These are phyloP conservation scores for Leptobrachium ailaonicum DNA, from an alignment of 2,113 vertebrate genomes.

Conservation along the genomic window DNA sequence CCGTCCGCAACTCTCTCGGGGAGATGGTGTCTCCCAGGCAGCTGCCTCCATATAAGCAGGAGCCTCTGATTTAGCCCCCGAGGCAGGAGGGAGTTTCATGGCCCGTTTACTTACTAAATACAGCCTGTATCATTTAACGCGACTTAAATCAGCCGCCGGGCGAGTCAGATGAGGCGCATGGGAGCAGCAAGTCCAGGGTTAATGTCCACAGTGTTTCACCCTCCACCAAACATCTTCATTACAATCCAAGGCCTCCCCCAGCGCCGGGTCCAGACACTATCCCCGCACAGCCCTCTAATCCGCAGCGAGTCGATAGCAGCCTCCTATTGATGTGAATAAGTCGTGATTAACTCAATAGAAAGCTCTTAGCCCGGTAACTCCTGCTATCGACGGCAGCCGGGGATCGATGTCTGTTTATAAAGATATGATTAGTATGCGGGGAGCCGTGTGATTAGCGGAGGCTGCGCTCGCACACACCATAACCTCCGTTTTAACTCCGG, in stretches of 20 bases:
- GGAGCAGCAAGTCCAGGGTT: neutral
- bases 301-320: slow-evolving; percentile 32
- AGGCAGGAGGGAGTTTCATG: no score
- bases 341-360: slow-evolving; percentile 49
- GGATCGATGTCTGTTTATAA: slow-evolving; percentile 37
- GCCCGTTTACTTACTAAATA: no score
- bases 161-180: no score
- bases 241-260: neutral
- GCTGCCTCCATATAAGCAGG: no score
- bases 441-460: slow-evolving; percentile 4
- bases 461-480: neutral
- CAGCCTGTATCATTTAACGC: no score
- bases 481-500: no score
- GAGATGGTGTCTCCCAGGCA: no score
- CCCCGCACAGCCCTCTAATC: slow-evolving; percentile 33
- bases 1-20: no score
- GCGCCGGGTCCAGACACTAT: neutral
- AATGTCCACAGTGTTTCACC: neutral
- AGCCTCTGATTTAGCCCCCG: no score
- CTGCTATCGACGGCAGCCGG: slow-evolving; percentile 26
- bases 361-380: slow-evolving; percentile 41
- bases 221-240: slow-evolving; percentile 22
- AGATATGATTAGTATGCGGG: slow-evolving; percentile 43
- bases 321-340: slow-evolving; percentile 32
- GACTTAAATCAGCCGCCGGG: neutral